A percentile compares a stretch with the other conserved stretches of the same genome.
phyloP scores from a whole-genome alignment of 2,888 invertebrate genomes.

The Lasioglossum lativentre region DNA sequence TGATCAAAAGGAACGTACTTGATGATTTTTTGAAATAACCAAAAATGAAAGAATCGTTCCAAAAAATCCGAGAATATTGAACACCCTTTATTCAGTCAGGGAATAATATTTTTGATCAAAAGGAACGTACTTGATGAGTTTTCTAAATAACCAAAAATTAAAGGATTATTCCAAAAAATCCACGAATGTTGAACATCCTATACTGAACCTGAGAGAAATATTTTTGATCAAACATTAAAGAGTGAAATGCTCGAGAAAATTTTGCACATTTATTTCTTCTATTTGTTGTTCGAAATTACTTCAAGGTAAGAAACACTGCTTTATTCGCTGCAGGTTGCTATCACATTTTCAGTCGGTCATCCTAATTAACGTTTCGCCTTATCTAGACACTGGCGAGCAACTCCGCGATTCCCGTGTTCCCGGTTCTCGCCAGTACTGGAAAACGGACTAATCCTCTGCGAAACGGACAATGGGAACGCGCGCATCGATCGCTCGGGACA shows the following conservation, averaged over 20 bases:
- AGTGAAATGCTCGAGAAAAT: not conserved
- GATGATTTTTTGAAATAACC: too few species aligned
- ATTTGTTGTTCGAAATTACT: not conserved
- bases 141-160: too few species aligned
- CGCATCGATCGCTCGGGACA: conserved; percentile 37
- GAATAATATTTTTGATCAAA: too few species aligned
- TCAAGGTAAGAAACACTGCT: not conserved
- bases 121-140: too few species aligned
- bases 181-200: too few species aligned
- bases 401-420: not conserved
- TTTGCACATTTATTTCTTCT: not conserved
- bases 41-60: too few species aligned
- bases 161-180: too few species aligned
- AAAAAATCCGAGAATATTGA: too few species aligned
- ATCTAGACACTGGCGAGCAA: not conserved
- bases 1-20: too few species aligned
- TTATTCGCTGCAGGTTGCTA: not conserved
- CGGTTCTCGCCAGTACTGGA: not conserved
- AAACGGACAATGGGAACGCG: not conserved
- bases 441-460: not conserved
- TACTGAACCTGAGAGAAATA: too few species aligned
- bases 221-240: not conserved
- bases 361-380: not conserved
- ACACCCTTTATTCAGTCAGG: too few species aligned
- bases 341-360: not conserved